A percentile compares a stretch with the other conserved stretches of the same genome.
phyloP scores from a whole-genome alignment of 2,113 vertebrate genomes.

The Hemicordylus capensis region DNA sequence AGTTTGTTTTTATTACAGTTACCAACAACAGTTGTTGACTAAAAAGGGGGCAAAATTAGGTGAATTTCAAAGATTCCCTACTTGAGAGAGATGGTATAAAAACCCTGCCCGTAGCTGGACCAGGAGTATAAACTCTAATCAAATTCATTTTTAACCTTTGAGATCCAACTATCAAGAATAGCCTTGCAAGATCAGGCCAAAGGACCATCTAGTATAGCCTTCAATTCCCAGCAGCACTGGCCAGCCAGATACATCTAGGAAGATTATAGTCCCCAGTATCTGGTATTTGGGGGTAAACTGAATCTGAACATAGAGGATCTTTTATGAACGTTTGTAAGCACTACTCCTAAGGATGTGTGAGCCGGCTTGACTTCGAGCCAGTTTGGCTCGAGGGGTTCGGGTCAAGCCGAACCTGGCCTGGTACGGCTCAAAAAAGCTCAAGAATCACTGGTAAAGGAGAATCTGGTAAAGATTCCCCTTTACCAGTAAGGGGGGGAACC shows the following conservation, averaged over 20 bases:
- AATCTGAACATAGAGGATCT: not conserved
- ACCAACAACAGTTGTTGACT: slow-evolving; percentile 64
- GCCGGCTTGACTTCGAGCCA: too few species aligned
- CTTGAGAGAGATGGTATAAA: slow-evolving; percentile 26
- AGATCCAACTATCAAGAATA: not conserved
- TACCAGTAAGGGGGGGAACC: too few species aligned
- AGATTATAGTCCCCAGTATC: not conserved
- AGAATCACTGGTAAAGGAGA: too few species aligned
- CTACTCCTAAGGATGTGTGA: too few species aligned
- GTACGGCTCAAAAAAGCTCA: too few species aligned
- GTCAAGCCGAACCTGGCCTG: too few species aligned
- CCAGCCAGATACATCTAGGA: not conserved
- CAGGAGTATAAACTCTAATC: not conserved
- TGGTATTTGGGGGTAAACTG: not conserved
- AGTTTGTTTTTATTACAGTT: slow-evolving; percentile 62
- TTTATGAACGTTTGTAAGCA: too few species aligned
- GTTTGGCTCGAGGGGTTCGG: too few species aligned
- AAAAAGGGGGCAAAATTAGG: slow-evolving; percentile 49
- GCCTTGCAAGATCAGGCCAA: not conserved
- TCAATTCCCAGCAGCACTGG: not conserved
- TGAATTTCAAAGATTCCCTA: slow-evolving; percentile 53
- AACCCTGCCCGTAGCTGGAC: slow-evolving; percentile 32
- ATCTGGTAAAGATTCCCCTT: too few species aligned
- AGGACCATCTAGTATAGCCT: not conserved
- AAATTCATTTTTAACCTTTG: not conserved